Percentiles rank a stretch among this genome's conserved stretches.
These are phyloP conservation scores for Bedellia somnulentella DNA, from an alignment of 2,888 invertebrate species.

Conservation along the genomic window DNA sequence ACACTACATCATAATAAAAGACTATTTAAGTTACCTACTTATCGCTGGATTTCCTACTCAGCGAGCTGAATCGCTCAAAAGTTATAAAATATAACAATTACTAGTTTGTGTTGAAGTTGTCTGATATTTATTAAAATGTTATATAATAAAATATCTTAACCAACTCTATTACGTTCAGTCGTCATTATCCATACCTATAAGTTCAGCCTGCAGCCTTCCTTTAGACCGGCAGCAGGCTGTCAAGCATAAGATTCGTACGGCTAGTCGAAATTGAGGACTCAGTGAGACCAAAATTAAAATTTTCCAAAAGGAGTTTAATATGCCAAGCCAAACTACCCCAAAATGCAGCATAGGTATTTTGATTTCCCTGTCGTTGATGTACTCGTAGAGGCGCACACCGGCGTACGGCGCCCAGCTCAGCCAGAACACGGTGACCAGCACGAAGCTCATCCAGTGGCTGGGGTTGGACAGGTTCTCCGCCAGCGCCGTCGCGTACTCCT, in stretches of 20 bases:
- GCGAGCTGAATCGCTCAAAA: too few species aligned
- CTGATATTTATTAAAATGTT: too few species aligned
- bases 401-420: constrained; percentile 94
- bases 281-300: constrained; percentile 85
- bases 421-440: constrained; percentile 88
- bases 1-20: too few species aligned
- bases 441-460: constrained; percentile 94
- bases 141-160: too few species aligned
- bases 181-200: constrained; percentile 84
- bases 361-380: constrained; percentile 62
- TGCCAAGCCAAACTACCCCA: constrained; percentile 91
- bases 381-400: constrained; percentile 77
- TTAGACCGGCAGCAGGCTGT: constrained; percentile 87
- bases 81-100: too few species aligned
- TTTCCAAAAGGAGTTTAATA: constrained; percentile 95
- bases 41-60: too few species aligned
- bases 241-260: constrained; percentile 83
- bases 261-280: constrained; percentile 91
- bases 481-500: constrained; percentile 88
- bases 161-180: too few species aligned
- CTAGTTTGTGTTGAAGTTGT: too few species aligned
- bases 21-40: too few species aligned
- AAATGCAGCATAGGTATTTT: constrained; percentile 87
- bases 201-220: constrained; percentile 80
- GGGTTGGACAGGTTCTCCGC: constrained; percentile 91